phyloP scores from a whole-genome alignment of 2,113 vertebrate species.

The Isurus oxyrinchus region DNA sequence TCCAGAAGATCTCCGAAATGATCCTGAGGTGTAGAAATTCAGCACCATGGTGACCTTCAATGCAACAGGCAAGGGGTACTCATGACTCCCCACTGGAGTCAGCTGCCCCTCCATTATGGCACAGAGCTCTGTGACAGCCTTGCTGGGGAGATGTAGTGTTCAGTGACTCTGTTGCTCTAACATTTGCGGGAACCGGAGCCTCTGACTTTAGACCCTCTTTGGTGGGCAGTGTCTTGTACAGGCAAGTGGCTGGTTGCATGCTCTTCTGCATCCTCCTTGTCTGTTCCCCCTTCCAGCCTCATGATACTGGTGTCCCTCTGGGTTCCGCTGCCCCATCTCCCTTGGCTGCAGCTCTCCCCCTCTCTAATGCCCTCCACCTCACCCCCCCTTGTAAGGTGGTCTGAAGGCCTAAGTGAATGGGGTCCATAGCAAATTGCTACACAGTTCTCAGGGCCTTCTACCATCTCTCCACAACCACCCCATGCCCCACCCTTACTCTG shows the following conservation, averaged over 20 bases:
- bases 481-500: neutral
- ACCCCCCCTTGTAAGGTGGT: neutral
- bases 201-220: too few species aligned
- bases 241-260: too few species aligned
- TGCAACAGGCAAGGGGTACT: neutral
- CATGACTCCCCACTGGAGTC: neutral
- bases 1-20: neutral
- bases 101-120: neutral
- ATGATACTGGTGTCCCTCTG: too few species aligned
- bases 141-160: too few species aligned
- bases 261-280: too few species aligned
- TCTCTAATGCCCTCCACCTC: neutral
- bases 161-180: too few species aligned
- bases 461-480: neutral
- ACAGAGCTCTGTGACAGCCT: too few species aligned
- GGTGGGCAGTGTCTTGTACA: too few species aligned
- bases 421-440: neutral
- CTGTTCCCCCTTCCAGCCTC: too few species aligned
- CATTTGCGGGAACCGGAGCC: too few species aligned
- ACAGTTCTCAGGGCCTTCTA: neutral
- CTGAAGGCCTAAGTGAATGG: neutral
- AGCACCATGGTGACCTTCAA: neutral
- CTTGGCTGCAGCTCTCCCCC: too few species aligned
- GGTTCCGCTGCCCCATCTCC: too few species aligned
- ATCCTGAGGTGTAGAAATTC: neutral